A percentile compares a stretch with the other conserved stretches of the same genome.
Evolutionary conservation across 2,797 vertebrate genomes (phyloP).

Genomic region (Picus viridis): DNA sequence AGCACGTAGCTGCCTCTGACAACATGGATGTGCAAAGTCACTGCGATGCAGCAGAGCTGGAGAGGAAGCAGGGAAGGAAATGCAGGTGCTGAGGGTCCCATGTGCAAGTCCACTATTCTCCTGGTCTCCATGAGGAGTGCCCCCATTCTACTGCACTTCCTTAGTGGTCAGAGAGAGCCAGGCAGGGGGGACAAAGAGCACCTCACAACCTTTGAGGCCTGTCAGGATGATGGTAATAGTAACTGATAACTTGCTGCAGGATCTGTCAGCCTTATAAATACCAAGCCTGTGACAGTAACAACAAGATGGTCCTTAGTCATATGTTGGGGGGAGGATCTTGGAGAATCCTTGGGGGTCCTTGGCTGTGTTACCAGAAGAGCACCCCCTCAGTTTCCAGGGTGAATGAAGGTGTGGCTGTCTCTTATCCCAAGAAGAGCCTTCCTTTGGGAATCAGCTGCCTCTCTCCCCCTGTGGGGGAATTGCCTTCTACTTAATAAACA

Average conservation of each 20-base stretch:
- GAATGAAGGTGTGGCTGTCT: not conserved
- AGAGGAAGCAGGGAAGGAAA: not conserved
- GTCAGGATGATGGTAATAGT: constrained; percentile 7
- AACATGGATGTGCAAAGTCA: not conserved
- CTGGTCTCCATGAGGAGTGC: not conserved
- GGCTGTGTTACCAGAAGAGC: not conserved
- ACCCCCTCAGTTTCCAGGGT: not conserved
- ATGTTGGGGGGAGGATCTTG: not conserved
- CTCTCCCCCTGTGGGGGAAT: constrained; percentile 50
- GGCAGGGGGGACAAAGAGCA: not conserved
- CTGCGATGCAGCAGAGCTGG: not conserved
- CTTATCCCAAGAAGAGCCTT: not conserved
- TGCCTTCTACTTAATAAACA: constrained; percentile 75
- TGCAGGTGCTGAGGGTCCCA: not conserved
- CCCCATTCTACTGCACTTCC: not conserved
- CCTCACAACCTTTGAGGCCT: not conserved
- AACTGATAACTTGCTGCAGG: not conserved
- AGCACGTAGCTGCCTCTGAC: not conserved
- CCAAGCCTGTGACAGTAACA: not conserved
- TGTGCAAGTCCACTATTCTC: not conserved
- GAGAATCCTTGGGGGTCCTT: not conserved
- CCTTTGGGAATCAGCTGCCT: constrained; percentile 31
- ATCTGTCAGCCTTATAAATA: constrained; percentile 39
- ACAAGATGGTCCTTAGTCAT: not conserved
- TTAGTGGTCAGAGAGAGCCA: not conserved